phyloP scores from a whole-genome alignment of 2,113 vertebrate genomes.

The Proteles cristata region DNA sequence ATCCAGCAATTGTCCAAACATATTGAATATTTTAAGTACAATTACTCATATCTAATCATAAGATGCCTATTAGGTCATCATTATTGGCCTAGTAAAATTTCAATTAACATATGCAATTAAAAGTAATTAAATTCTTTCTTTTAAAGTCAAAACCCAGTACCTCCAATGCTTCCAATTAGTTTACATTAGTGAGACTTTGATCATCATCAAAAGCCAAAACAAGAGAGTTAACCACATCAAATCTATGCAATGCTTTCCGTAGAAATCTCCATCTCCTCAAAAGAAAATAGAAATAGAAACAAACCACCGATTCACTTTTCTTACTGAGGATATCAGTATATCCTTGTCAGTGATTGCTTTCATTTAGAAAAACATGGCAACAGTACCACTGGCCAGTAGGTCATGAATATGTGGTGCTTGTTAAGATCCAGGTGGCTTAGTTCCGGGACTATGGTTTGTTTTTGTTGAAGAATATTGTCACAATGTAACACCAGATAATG shows the following conservation, averaged over 20 bases:
- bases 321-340: neutral
- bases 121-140: constrained; percentile 56
- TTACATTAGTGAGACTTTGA: constrained; percentile 30
- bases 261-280: neutral
- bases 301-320: neutral
- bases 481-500: neutral
- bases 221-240: neutral
- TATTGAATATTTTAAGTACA: neutral
- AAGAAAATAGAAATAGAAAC: neutral
- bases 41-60: constrained; percentile 40
- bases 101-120: constrained; percentile 20
- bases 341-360: neutral
- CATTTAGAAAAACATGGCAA: neutral
- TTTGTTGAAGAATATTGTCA: neutral
- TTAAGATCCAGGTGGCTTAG: neutral
- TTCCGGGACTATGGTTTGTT: neutral
- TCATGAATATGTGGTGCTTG: neutral
- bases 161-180: neutral
- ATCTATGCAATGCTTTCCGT: neutral
- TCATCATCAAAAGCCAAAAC: constrained; percentile 27
- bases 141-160: constrained; percentile 32
- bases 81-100: constrained; percentile 25
- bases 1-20: neutral
- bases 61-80: constrained; percentile 34
- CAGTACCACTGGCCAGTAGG: neutral